Base-by-base conservation (phyloP, 2,888 invertebrate species). In the Gymnosoma rotundatum region DNA sequence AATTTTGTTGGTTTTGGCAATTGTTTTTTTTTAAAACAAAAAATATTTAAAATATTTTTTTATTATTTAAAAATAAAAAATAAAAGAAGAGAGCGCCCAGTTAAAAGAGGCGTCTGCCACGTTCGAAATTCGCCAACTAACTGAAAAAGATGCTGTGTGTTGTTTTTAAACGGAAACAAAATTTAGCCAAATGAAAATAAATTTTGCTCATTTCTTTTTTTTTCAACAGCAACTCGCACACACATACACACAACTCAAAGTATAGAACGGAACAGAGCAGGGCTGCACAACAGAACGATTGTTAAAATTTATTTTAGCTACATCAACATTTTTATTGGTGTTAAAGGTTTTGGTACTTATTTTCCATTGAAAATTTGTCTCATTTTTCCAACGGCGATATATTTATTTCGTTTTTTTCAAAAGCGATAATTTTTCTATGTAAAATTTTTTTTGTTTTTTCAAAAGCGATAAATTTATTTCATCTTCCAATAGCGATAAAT, bases 61-160 rank as follows among this genome's bases (percentile, higher is more conserved):
- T 73, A 7, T 36, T 6, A 25, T 78, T 81, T 84, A 66, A 84
- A 84, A 84, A 58, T 66, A 84, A 84, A 83, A 83, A 84, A 75
- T 70, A 84, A 84, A 84, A 84, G 76, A 80, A 84, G 84, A 81
- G 78, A 81, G 78, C 81, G 86, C 84, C 79, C 83, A 85, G 75
- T 86, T 88, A 70, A 83, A 78, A 73, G 70, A 83, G 84, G 90
- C 88, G 87, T 87, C 90, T 88, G 89, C 88, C 88, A 88, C 88
- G 89, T 88, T 88, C 88, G 89, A 90, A 87, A 85, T 87, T 90
- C 89, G 89, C 89, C 89, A 90, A 89, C 89, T 89, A 90, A 90
- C 90, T 90, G 90, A 90, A 83, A 76, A 56, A 75, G 80, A 83
- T 85, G 70, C 80, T 86, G 83, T 58, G 64, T 52, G 42, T 42